Evolutionary conservation across 2,113 vertebrate species (phyloP).

Genomic region (Poeciliopsis turrubarensis): DNA sequence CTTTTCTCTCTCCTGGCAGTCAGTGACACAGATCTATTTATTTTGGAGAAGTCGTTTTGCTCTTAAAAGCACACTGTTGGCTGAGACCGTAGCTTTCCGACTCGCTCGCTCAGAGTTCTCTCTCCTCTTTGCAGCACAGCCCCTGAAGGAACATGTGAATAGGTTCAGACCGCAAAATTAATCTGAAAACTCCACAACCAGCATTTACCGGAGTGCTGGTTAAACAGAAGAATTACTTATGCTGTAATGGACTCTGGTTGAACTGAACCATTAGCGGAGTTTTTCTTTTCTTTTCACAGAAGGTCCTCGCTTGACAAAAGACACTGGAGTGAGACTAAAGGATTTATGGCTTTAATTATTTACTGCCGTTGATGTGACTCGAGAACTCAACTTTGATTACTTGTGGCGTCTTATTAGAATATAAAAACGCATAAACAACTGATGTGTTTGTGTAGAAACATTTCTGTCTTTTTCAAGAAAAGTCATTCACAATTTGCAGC

Average conservation of each 20-base stretch:
- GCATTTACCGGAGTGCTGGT: conserved; percentile 44
- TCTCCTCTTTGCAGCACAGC: conserved; percentile 44
- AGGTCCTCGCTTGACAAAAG: not conserved
- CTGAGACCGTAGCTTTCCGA: conserved; percentile 51
- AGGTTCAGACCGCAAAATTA: conserved; percentile 59
- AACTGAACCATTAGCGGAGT: conserved; percentile 52
- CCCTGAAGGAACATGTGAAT: conserved; percentile 59
- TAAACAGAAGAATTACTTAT: conserved; percentile 48
- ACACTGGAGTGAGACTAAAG: not conserved
- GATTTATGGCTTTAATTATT: not conserved
- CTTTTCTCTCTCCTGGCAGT: conserved; percentile 87
- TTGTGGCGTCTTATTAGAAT: not conserved
- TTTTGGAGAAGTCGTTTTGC: conserved; percentile 77
- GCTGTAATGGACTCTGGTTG: conserved; percentile 64
- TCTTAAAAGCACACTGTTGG: conserved; percentile 75
- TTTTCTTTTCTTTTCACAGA: conserved; percentile 4
- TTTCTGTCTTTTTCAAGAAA: not conserved
- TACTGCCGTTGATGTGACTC: too few relatives aligned
- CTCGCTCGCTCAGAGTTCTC: conserved; percentile 36
- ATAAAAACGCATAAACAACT: not conserved
- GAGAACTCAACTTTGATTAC: not conserved
- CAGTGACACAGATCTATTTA: conserved; percentile 85
- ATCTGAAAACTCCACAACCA: conserved; percentile 52
- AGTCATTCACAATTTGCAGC: not conserved
- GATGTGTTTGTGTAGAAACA: not conserved